phyloP scores from a whole-genome alignment of 2,888 invertebrate species.

The Saturnia pavonia region DNA sequence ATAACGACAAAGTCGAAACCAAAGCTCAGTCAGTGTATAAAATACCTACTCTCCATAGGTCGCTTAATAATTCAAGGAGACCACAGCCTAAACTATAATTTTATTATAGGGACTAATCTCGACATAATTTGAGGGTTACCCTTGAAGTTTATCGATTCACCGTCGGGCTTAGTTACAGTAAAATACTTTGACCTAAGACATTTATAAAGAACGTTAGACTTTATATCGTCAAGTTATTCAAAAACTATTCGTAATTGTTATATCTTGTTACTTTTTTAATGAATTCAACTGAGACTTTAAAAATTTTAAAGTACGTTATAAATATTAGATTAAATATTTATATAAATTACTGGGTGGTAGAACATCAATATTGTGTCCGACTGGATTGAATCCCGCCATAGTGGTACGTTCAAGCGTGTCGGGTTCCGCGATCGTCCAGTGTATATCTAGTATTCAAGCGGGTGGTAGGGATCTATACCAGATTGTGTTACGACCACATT shows the following conservation, averaged over 20 bases:
- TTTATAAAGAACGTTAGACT: constrained; percentile 13
- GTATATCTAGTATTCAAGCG: too few relatives aligned
- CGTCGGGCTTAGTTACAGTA: constrained; percentile 12
- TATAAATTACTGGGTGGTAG: too few relatives aligned
- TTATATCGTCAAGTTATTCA: constrained; percentile 10
- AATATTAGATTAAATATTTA: too few relatives aligned
- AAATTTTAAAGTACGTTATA: too few relatives aligned
- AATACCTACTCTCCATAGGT: not conserved
- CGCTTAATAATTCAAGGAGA: constrained; percentile 13
- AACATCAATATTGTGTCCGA: too few relatives aligned
- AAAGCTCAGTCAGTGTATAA: not conserved
- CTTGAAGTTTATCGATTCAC: constrained; percentile 24
- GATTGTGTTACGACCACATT: too few relatives aligned
- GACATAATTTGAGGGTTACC: constrained; percentile 24
- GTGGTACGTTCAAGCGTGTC: too few relatives aligned
- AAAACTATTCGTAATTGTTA: not conserved
- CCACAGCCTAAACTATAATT: constrained; percentile 23
- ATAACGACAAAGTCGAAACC: not conserved
- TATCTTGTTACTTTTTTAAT: not conserved
- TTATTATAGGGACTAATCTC: constrained; percentile 23
- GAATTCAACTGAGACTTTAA: not conserved
- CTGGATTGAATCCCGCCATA: too few relatives aligned
- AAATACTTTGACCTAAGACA: constrained; percentile 17
- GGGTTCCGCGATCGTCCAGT: too few relatives aligned
- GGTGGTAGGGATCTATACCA: too few relatives aligned